These are phyloP conservation scores for Clytia hemisphaerica DNA, from an alignment of 30 jellyfish, hydroid and myxozoan genomes.

Conservation along the genomic window DNA sequence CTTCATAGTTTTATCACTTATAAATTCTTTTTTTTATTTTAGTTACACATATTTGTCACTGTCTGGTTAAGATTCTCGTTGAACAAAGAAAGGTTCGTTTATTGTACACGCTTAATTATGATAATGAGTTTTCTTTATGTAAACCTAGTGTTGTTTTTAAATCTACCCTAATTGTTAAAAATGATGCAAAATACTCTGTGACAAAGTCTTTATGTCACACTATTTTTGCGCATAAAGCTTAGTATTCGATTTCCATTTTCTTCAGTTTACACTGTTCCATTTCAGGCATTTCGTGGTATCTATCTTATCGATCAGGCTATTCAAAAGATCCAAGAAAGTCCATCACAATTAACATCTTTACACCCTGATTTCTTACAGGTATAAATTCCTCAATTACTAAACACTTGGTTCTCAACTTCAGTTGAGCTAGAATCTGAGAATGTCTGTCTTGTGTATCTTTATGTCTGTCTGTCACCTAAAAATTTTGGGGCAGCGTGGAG, in stretches of 20 bases:
- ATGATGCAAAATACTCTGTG: too few species aligned
- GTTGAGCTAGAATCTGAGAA: too few species aligned
- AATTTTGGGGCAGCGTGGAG: too few species aligned
- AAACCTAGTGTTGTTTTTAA: neutral
- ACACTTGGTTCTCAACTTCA: too few species aligned
- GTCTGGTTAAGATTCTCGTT: conserved; percentile 56
- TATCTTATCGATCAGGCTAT: conserved; percentile 54
- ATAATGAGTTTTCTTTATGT: neutral
- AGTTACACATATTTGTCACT: conserved; percentile 75
- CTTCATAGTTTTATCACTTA: too few species aligned
- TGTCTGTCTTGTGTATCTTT: too few species aligned
- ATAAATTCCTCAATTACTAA: too few species aligned
- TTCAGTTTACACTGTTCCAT: neutral
- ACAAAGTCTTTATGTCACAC: neutral
- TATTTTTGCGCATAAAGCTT: neutral
- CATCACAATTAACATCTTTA: conserved; percentile 55
- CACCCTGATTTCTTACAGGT: conserved; percentile 86
- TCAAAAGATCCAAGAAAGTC: conserved; percentile 47
- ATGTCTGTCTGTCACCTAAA: too few species aligned
- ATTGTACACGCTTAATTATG: neutral
- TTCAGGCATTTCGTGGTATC: conserved; percentile 74
- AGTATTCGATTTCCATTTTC: too few species aligned
- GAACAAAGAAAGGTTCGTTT: conserved; percentile 54
- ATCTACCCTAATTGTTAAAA: neutral
- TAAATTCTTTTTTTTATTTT: neutral